These are phyloP conservation scores for Orchestia grillus DNA, from an alignment of 1,140 invertebrate genomes.

Conservation along the genomic window DNA sequence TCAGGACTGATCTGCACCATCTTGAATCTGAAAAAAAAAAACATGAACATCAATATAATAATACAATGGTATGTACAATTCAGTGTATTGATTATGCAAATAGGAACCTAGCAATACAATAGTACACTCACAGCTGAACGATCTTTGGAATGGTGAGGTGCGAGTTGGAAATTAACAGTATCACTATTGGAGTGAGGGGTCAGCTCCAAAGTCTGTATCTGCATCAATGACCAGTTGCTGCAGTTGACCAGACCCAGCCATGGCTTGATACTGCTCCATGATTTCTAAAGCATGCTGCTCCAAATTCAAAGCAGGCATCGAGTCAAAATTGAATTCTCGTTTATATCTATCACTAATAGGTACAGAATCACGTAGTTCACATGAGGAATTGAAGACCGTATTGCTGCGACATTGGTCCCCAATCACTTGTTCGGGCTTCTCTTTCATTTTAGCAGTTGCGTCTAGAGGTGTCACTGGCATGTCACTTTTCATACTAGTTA, in stretches of 20 bases:
- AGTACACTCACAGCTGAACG: background rate
- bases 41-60: background rate
- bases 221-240: conserved; percentile 48
- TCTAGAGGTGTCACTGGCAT: background rate
- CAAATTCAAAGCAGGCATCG: conserved; percentile 8
- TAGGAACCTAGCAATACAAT: background rate
- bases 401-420: background rate
- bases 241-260: background rate
- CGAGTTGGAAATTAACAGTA: background rate
- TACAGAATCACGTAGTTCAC: background rate
- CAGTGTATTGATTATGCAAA: background rate
- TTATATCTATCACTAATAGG: conserved; percentile 34
- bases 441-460: background rate
- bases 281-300: conserved; percentile 41
- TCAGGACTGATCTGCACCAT: conserved; percentile 4
- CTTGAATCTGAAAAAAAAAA: conserved; percentile 18
- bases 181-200: background rate
- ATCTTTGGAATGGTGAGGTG: background rate
- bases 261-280: conserved; percentile 29
- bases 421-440: background rate
- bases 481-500: background rate
- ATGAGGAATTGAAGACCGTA: background rate
- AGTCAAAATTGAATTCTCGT: conserved; percentile 43
- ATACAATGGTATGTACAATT: background rate
- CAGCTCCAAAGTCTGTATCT: conserved; percentile 16